Evolutionary conservation across 1,140 invertebrate species (phyloP), one percentile per base, ranked within the genome.

Genomic region (Calliopsis andreniformis): DNA sequence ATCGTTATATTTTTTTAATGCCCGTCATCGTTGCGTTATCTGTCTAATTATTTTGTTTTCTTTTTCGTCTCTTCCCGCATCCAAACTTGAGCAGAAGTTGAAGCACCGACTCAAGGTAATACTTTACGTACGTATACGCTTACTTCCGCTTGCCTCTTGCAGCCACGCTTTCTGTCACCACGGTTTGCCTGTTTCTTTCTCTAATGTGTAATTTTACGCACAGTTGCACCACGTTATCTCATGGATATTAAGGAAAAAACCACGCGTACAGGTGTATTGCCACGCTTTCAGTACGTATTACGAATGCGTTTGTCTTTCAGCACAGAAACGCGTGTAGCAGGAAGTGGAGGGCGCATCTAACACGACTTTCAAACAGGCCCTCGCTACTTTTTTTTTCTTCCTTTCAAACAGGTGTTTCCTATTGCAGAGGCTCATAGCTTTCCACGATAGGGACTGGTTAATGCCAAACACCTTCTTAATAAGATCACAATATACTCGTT

Each of bases 31-130:
- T 69, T 63, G 58, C 80, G 64, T 83, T 82, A 82, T 53, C 64
- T 83, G 76, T 83, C 62, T 83, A 83, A 86, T 90, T 47, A 69
- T 89, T 90, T 89, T 89, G 84, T 90, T 89, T 85, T 87, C 68
- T 87, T 87, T 86, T 76, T 86, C 71, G 84, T 87, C 85, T 87
- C 79, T 59, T 55, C 75, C 70, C 66, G 76, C 78, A 79, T 86
- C 79, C 82, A 85, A 86, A 86, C 85, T 83, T 87, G 82, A 86
- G 82, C 86, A 86, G 89, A 91, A 85, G 85, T 85, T 85, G 88
- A 91, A 83, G 71, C 88, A 77, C 66, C 89, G 62, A 85, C 83
- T 61, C 69, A 87, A 91, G 90, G 90, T 91, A 91, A 86, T 88
- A 84, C 68, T 84, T 85, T 82, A 84, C 67, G 59, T 87, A 84